Conservation (phyloP, 2,888 invertebrate genomes). For the Nemotelus pantherinus region DNA sequence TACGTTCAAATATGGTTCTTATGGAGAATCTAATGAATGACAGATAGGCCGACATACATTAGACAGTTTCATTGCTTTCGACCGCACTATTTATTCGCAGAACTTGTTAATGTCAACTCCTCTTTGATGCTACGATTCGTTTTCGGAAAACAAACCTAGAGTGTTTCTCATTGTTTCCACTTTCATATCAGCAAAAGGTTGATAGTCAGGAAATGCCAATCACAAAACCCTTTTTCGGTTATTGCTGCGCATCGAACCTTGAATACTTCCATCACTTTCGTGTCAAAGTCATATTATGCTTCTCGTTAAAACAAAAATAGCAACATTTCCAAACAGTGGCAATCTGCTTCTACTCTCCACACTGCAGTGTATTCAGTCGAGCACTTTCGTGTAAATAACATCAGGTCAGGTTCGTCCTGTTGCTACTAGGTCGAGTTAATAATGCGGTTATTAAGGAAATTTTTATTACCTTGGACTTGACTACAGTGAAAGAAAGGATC, state of each 20-base stretch:
- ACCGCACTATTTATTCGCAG: too few relatives aligned
- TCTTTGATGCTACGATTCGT: too few relatives aligned
- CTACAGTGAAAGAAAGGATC: background rate
- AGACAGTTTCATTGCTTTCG: too few relatives aligned
- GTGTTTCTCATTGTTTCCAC: too few relatives aligned
- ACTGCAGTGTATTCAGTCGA: background rate
- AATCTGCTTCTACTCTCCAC: too few relatives aligned
- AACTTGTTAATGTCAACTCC: too few relatives aligned
- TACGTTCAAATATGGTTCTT: too few relatives aligned
- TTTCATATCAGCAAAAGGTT: background rate
- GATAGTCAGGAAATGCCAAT: slow-evolving; percentile 6
- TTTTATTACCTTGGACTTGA: slow-evolving; percentile 18
- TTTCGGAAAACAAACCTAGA: too few relatives aligned
- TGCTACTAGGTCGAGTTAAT: background rate
- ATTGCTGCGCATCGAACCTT: background rate
- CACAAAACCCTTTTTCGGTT: background rate
- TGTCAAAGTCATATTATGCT: background rate
- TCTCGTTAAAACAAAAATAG: background rate
- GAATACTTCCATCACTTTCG: slow-evolving; percentile 17
- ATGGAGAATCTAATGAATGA: too few relatives aligned
- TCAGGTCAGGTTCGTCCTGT: background rate
- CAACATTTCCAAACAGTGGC: too few relatives aligned
- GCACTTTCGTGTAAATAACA: background rate
- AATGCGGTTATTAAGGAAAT: slow-evolving; percentile 7
- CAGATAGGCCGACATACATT: too few relatives aligned